Conservation (phyloP, 2,797 vertebrate species). For the Xenops minutus region DNA sequence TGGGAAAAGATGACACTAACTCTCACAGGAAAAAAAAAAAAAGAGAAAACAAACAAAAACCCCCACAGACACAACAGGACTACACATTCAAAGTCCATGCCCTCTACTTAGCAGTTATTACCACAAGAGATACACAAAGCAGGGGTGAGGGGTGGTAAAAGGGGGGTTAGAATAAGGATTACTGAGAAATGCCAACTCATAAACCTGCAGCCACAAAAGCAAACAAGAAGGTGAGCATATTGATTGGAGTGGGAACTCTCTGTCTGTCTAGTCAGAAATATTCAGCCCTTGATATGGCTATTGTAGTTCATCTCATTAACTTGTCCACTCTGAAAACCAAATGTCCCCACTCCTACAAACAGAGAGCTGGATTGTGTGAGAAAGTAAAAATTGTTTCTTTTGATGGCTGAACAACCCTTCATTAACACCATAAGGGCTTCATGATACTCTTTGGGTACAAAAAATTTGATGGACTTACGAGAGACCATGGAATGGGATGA, state of each 20-base stretch:
- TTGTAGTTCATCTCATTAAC: neutral
- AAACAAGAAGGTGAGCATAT: neutral
- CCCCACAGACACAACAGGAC: accelerated
- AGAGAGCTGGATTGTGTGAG: neutral
- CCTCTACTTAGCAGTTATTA: neutral
- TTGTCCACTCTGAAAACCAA: neutral
- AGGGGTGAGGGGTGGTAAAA: no score
- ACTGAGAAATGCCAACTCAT: neutral
- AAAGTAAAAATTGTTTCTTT: neutral
- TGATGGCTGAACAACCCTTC: neutral
- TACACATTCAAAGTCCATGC: neutral
- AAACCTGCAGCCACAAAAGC: neutral
- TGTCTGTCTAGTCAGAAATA: neutral
- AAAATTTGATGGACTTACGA: neutral
- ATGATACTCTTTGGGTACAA: neutral
- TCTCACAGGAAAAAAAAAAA: neutral
- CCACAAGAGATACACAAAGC: neutral
- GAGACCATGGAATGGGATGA: neutral
- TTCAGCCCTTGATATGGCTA: neutral
- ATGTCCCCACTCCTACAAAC: neutral
- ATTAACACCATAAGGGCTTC: neutral
- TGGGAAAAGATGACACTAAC: neutral
- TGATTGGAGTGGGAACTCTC: neutral
- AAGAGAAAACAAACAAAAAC: no score
- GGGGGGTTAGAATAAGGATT: neutral